Evolutionary conservation across 2,113 vertebrate species (phyloP).

Genomic region (Pomatorhinus ruficollis): DNA sequence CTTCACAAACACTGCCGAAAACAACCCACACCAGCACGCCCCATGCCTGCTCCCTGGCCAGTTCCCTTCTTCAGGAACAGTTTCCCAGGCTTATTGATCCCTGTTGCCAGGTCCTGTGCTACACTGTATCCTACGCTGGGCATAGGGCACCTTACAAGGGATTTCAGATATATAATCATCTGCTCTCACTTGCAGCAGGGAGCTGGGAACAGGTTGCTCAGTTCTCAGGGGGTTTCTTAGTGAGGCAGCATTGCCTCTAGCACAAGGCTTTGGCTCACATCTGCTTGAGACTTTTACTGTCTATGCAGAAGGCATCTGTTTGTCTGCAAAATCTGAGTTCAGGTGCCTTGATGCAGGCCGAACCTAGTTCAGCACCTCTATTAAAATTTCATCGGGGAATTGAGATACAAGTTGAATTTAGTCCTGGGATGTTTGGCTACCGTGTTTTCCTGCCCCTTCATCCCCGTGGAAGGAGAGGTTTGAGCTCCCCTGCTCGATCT

Average conservation of each 20-base stretch:
- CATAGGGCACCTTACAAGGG: background rate
- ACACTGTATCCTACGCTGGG: accelerated
- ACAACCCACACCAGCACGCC: accelerated
- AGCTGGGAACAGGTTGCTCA: background rate
- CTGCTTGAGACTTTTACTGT: background rate
- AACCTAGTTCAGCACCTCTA: background rate
- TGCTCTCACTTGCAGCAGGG: background rate
- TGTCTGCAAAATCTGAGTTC: background rate
- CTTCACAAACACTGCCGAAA: background rate
- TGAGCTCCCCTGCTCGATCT: background rate
- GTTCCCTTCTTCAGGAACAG: background rate
- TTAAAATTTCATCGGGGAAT: background rate
- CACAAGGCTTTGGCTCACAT: background rate
- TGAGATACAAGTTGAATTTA: background rate
- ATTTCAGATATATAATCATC: background rate
- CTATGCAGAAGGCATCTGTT: background rate
- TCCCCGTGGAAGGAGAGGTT: background rate
- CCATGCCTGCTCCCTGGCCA: background rate
- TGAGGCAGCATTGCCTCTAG: background rate
- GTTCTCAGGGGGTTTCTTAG: background rate
- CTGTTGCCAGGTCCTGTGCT: background rate
- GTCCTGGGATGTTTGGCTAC: background rate
- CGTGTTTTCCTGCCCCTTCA: background rate
- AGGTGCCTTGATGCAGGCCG: background rate
- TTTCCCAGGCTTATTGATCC: background rate